Evolutionary conservation across 2,797 vertebrate species (phyloP).

Genomic region (Capromys pilorides): DNA sequence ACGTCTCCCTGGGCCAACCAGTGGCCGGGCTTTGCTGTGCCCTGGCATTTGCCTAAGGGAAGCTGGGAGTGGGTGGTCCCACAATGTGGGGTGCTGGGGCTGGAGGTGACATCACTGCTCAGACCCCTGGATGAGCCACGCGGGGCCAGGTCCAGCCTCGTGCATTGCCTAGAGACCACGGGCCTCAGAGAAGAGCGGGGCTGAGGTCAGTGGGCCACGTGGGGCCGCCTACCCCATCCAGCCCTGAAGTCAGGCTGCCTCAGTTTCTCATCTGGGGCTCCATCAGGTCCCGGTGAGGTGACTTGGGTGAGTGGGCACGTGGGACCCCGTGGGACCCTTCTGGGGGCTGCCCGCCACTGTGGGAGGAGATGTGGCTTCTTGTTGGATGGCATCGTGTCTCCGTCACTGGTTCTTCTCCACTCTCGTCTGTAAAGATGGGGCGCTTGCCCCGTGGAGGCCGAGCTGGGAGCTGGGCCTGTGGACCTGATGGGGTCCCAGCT

Average conservation of each 20-base stretch:
- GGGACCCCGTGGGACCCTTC: not conserved
- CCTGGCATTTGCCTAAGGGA: not conserved
- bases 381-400: rapidly evolving
- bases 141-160: not conserved
- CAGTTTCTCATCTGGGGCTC: not conserved
- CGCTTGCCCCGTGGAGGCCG: not conserved
- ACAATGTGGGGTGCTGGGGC: not conserved
- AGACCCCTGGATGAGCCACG: not conserved
- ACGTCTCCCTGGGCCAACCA: not conserved
- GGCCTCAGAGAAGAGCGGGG: not conserved
- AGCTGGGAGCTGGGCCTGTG: not conserved
- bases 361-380: not conserved
- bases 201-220: rapidly evolving
- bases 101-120: not conserved
- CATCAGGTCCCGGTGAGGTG: not conserved
- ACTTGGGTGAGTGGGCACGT: not conserved
- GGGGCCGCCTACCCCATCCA: not conserved
- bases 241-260: not conserved
- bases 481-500: not conserved
- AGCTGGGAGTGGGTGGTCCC: not conserved
- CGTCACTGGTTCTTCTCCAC: rapidly evolving
- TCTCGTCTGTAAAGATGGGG: not conserved
- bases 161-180: not conserved
- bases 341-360: not conserved
- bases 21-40: not conserved